A percentile compares a stretch with the other conserved stretches of the same genome.
Evolutionary conservation across 2,888 invertebrate species (phyloP).

Genomic region (Drosophila ustulata): DNA sequence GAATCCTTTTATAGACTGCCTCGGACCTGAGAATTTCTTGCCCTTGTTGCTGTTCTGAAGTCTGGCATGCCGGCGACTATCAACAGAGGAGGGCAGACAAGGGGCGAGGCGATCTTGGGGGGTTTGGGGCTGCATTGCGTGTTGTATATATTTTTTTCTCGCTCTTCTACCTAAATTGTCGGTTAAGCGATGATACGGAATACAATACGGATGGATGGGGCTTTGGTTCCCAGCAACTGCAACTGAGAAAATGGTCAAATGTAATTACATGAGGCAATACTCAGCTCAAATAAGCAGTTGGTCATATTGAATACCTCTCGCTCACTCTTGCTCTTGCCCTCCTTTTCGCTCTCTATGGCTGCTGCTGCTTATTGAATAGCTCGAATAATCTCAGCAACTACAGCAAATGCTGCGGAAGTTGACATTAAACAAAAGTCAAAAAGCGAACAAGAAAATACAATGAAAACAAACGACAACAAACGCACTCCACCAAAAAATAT

Average conservation of each 20-base stretch:
- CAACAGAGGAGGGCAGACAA: neutral
- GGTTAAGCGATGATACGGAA: conserved; percentile 62
- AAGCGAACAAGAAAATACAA: conserved; percentile 22
- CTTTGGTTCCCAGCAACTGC: conserved; percentile 41
- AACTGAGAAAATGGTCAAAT: conserved; percentile 45
- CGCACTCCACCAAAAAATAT: conserved; percentile 15
- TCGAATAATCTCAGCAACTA: conserved; percentile 18
- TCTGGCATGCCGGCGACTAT: conserved; percentile 4
- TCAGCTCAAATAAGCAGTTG: conserved; percentile 40
- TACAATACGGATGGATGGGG: conserved; percentile 39
- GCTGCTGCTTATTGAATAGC: conserved; percentile 27
- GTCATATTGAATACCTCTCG: conserved; percentile 21
- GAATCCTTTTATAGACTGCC: conserved; percentile 65
- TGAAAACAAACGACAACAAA: conserved; percentile 35
- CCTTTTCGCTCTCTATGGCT: neutral
- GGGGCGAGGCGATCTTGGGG: neutral
- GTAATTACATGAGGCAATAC: conserved; percentile 60
- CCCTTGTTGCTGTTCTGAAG: conserved; percentile 31
- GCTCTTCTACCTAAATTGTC: conserved; percentile 56
- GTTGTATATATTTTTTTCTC: conserved; percentile 44
- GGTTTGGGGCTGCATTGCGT: conserved; percentile 53
- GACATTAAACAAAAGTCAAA: conserved; percentile 54
- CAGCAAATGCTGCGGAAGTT: conserved; percentile 53
- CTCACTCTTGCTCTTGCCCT: conserved; percentile 10
- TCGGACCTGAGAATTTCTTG: conserved; percentile 8